Evolutionary conservation across 2,888 invertebrate genomes (phyloP), one percentile per base, ranked within the genome.

Genomic region (Portevinia maculata): DNA sequence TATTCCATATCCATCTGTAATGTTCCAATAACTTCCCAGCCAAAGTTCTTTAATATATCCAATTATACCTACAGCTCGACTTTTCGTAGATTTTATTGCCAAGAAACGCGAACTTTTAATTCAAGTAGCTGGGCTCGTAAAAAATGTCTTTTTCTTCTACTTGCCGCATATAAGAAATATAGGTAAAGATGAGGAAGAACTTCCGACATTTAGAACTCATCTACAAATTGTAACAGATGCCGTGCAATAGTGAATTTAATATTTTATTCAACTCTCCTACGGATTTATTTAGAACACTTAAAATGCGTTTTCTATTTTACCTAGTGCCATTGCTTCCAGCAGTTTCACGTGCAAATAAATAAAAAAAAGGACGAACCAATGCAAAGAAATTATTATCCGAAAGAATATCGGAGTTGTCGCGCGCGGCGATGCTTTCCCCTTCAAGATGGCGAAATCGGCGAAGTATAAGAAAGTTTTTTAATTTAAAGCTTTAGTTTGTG

Each of bases 141-240:
- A 79, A 79, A 79, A 62, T 74, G 50, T 64, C 55, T 34, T 37
- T n/a, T 37, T 21, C 37, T 24, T 34, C 21, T 8, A 8, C 34
- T 39, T 52, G 50, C 53, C 44, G 37, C 32, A 13, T 24, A 37
- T 46, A 39, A 46, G 39, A 19, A 24, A 19, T 41, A 48, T n/a
- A n/a, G 15, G 5, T 9, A n/a, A 19, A 37, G n/a, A 50, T 48
- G 65, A 60, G 34, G 53, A 73, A 53, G 37, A 57, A 60, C 48
- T 62, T 59, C 34, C 39, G 64, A 64, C 1, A 15, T 62, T 48
- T 79, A 52, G 57, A 64, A 81, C 79, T 81, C 81, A 81, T 81
- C 81, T 70, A 70, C 64, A 76, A 81, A 81, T 81, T 70, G 81
- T 81, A 81, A 65, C 81, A 81, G 81, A 81, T 81, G 81, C 70